Evolutionary conservation across 2,888 invertebrate genomes (phyloP).

Genomic region (Acheta domesticus): DNA sequence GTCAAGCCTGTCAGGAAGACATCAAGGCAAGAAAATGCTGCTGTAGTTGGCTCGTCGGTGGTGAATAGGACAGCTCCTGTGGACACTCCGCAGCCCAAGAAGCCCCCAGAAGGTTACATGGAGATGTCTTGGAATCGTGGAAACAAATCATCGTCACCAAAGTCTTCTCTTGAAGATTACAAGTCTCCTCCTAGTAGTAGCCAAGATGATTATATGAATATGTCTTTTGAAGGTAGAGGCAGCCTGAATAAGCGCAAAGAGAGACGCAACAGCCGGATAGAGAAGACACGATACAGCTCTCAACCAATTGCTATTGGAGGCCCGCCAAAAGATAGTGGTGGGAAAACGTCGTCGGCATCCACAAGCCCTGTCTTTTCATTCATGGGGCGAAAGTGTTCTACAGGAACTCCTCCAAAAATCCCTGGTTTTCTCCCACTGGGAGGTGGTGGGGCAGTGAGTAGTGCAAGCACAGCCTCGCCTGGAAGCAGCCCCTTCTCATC

Average conservation of each 20-base stretch:
- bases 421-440: conserved; percentile 51
- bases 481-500: conserved; percentile 51
- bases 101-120: conserved; percentile 60
- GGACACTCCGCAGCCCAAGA: conserved; percentile 47
- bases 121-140: conserved; percentile 58
- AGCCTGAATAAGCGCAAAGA: conserved; percentile 43
- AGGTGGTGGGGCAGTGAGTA: conserved; percentile 39
- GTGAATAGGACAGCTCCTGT: conserved; percentile 44
- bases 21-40: conserved; percentile 4
- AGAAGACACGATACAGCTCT: conserved; percentile 48
- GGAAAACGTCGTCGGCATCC: conserved; percentile 42
- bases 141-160: conserved; percentile 41
- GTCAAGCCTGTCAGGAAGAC: not conserved
- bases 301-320: conserved; percentile 59
- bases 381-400: conserved; percentile 46
- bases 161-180: conserved; percentile 46
- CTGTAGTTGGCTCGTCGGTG: not conserved
- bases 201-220: conserved; percentile 55
- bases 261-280: conserved; percentile 40
- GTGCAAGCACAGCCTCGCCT: conserved; percentile 40
- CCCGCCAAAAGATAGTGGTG: conserved; percentile 39
- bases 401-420: conserved; percentile 48
- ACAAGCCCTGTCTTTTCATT: conserved; percentile 38
- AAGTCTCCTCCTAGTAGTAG: conserved; percentile 36
- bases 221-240: conserved; percentile 46